These are phyloP conservation scores for Falco biarmicus DNA, from an alignment of 2,797 vertebrate species.

Conservation along the genomic window DNA sequence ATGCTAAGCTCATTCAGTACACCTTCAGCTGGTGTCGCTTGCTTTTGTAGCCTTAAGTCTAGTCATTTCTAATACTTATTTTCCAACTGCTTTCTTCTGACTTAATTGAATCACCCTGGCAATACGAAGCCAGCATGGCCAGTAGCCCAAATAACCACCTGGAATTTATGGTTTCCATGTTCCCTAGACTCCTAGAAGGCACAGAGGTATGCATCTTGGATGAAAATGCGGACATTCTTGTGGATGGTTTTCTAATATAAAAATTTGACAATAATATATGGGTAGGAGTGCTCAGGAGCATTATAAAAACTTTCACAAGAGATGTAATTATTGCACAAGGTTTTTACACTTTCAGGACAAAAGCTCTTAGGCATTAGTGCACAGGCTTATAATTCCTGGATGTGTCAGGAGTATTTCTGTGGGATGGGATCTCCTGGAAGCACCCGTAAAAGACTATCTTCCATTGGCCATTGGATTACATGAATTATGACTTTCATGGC, in stretches of 20 bases:
- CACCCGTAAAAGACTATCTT: background rate
- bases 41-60: background rate
- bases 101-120: background rate
- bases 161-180: background rate
- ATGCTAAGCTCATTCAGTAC: background rate
- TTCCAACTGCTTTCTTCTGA: background rate
- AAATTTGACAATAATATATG: background rate
- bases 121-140: background rate
- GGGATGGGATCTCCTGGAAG: background rate
- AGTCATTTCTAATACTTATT: background rate
- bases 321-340: background rate
- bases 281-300: background rate
- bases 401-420: background rate
- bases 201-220: constrained; percentile 6
- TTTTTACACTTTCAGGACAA: background rate
- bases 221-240: background rate
- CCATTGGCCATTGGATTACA: background rate
- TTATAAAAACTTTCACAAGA: background rate
- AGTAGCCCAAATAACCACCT: background rate
- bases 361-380: background rate
- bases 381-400: background rate
- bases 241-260: background rate
- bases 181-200: background rate
- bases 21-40: background rate
- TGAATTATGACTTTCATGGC: background rate